phyloP scores from a whole-genome alignment of 2,113 vertebrate genomes.

The Leptodactylus fuscus region DNA sequence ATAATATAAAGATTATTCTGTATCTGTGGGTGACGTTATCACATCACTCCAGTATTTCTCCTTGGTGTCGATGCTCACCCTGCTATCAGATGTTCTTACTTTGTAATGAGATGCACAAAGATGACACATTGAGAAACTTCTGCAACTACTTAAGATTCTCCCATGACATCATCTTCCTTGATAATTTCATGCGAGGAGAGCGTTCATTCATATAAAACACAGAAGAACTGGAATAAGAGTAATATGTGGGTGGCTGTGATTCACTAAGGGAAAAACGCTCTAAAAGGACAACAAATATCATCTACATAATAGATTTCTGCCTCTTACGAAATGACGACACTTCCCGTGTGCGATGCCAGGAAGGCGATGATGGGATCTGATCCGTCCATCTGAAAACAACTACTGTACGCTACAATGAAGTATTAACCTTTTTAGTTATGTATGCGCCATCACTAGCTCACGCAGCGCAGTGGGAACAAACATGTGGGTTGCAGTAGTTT shows the following conservation, averaged over 20 bases:
- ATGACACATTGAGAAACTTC: conserved; percentile 17
- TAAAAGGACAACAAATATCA: background rate
- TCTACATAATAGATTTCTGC: background rate
- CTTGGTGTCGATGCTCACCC: background rate
- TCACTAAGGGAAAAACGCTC: background rate
- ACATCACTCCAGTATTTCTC: no score
- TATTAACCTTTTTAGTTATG: conserved; percentile 45
- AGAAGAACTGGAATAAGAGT: background rate
- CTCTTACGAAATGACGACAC: conserved; percentile 8
- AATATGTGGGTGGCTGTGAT: conserved; percentile 20
- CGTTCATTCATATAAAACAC: conserved; percentile 10
- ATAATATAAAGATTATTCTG: background rate
- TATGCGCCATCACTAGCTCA: conserved; percentile 34
- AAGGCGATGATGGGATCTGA: background rate
- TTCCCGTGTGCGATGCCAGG: background rate
- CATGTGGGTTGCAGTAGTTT: conserved; percentile 38
- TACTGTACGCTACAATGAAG: background rate
- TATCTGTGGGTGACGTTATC: background rate
- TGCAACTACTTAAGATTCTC: background rate
- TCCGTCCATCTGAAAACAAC: conserved; percentile 22
- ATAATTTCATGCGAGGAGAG: background rate
- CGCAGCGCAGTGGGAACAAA: conserved; percentile 17
- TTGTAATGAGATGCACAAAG: background rate
- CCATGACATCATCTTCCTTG: conserved; percentile 25
- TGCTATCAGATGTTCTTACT: background rate